Conservation (phyloP, 2,888 invertebrate genomes). For the Andrena camellia region DNA sequence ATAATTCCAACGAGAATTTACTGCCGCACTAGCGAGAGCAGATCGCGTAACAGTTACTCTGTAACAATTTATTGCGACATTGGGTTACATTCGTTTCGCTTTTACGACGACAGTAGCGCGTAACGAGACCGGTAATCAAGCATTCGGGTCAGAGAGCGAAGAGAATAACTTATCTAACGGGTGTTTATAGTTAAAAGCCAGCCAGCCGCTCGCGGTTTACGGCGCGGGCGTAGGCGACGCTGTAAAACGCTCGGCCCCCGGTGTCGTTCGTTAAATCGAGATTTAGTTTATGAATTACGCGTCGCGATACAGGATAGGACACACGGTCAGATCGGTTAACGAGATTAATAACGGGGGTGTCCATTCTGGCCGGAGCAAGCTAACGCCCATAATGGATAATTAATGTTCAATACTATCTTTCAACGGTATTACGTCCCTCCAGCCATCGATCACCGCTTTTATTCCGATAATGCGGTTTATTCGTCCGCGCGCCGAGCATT, state of each 20-base stretch:
- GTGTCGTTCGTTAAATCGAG: slow-evolving; percentile 44
- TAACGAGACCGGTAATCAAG: slow-evolving; percentile 59
- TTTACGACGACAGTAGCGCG: slow-evolving; percentile 63
- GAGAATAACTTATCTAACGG: slow-evolving; percentile 61
- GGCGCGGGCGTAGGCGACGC: slow-evolving; percentile 16
- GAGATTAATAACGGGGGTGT: slow-evolving; percentile 59
- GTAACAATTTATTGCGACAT: slow-evolving; percentile 67
- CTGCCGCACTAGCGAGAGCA: background rate
- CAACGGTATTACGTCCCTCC: slow-evolving; percentile 37
- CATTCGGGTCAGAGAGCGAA: slow-evolving; percentile 61
- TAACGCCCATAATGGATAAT: slow-evolving; percentile 54
- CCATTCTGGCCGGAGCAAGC: slow-evolving; percentile 33
- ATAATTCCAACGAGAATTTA: slow-evolving; percentile 56
- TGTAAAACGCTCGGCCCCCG: slow-evolving; percentile 35
- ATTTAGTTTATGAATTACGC: slow-evolving; percentile 59
- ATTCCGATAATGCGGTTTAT: slow-evolving; percentile 31
- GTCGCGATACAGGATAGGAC: slow-evolving; percentile 23
- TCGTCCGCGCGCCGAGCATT: background rate
- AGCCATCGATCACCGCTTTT: slow-evolving; percentile 49
- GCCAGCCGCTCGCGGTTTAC: slow-evolving; percentile 6
- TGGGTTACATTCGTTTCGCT: slow-evolving; percentile 55
- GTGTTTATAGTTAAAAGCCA: slow-evolving; percentile 54
- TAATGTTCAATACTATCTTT: slow-evolving; percentile 60
- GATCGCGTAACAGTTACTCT: slow-evolving; percentile 59
- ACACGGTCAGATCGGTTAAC: slow-evolving; percentile 48